phyloP scores from a whole-genome alignment of 2,888 invertebrate genomes.

The Synergus umbraculus region DNA sequence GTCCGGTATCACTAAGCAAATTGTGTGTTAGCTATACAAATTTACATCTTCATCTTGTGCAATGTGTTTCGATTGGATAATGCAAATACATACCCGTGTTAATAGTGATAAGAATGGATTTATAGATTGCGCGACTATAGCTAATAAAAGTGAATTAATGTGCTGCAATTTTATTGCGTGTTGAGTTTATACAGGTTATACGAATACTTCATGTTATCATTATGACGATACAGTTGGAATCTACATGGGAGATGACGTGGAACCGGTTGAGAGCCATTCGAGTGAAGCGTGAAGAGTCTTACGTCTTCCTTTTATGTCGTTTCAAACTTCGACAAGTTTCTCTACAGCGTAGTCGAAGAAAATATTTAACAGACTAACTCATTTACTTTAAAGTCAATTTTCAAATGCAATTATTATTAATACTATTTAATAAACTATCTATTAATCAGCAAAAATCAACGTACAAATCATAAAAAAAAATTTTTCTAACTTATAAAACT shows the following conservation, averaged over 20 bases:
- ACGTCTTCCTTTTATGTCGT: background rate
- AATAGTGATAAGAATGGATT: background rate
- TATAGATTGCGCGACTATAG: background rate
- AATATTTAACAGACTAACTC: background rate
- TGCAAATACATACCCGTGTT: background rate
- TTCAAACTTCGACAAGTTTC: background rate
- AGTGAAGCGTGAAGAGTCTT: background rate
- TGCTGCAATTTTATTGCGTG: background rate
- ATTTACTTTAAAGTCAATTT: background rate
- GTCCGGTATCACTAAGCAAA: background rate
- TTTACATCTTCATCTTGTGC: background rate
- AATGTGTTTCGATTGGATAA: background rate
- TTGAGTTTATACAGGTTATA: background rate
- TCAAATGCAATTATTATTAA: background rate
- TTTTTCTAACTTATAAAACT: too few species aligned
- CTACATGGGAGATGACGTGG: slow-evolving; percentile 19
- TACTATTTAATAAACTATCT: background rate
- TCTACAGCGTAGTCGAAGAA: background rate
- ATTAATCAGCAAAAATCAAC: background rate
- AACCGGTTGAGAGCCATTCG: slow-evolving; percentile 19
- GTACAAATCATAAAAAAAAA: too few species aligned
- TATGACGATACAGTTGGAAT: slow-evolving; percentile 7
- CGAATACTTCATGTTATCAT: slow-evolving; percentile 11
- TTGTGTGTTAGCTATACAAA: background rate
- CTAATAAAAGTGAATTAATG: background rate